These are phyloP conservation scores for Hydra vulgaris DNA, from an alignment of 30 jellyfish, hydroid and myxozoan species.

Conservation along the genomic window DNA sequence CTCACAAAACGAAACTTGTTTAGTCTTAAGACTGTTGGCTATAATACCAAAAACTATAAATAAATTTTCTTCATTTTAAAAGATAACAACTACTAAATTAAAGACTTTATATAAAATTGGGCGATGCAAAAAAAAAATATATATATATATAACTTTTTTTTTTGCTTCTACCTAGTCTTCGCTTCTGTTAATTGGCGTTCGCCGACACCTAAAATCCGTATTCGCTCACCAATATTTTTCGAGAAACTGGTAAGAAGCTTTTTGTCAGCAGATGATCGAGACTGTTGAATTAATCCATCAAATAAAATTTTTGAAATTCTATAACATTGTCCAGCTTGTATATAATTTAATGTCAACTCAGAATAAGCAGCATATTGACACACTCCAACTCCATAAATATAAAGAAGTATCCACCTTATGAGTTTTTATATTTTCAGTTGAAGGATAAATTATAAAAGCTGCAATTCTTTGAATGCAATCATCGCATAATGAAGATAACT, in stretches of 20 bases:
- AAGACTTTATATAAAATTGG: too few relatives aligned
- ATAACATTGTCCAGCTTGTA: slow-evolving; percentile 13
- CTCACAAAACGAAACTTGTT: neutral
- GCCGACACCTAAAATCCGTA: neutral
- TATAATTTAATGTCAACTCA: slow-evolving; percentile 19
- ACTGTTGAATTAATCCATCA: slow-evolving; percentile 20
- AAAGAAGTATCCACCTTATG: neutral
- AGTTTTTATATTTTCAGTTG: neutral
- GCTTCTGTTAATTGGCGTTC: neutral
- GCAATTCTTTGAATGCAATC: slow-evolving; percentile 36
- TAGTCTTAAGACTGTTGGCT: neutral
- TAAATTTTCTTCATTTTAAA: neutral
- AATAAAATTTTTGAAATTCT: slow-evolving; percentile 7
- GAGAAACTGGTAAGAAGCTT: slow-evolving; percentile 1
- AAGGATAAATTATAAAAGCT: neutral
- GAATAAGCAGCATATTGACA: slow-evolving; percentile 34
- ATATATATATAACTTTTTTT: too few relatives aligned
- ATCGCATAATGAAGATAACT: slow-evolving; percentile 6
- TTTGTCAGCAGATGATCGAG: slow-evolving; percentile 27
- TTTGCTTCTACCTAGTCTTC: neutral
- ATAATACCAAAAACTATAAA: neutral
- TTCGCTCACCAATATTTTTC: neutral
- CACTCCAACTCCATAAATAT: neutral
- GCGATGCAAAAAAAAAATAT: too few relatives aligned
- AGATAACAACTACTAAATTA: too few relatives aligned